A percentile compares a stretch with the other conserved stretches of the same genome.
Evolutionary conservation across 2,888 invertebrate genomes (phyloP).

Genomic region (Cyaniris semiargus): DNA sequence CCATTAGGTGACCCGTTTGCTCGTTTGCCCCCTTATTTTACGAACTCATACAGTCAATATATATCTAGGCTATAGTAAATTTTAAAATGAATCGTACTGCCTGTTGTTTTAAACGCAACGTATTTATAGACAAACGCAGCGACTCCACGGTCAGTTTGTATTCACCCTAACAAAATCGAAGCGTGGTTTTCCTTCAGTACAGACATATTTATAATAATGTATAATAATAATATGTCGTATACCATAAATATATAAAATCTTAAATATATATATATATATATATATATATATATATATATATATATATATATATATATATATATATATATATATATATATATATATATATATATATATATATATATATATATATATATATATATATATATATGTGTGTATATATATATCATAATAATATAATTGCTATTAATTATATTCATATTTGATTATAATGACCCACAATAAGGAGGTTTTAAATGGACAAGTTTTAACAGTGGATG

Average conservation of each 20-base stretch:
- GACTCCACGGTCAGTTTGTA: background rate
- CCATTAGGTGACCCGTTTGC: no score
- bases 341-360: no score
- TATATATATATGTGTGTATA: no score
- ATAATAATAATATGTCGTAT: background rate
- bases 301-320: no score
- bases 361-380: no score
- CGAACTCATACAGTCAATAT: no score
- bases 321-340: no score
- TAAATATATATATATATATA: no score
- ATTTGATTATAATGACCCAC: slow-evolving; percentile 7
- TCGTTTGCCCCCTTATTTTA: no score
- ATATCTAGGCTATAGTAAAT: background rate
- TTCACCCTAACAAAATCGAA: background rate
- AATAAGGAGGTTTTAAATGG: slow-evolving; percentile 2
- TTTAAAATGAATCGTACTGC: background rate
- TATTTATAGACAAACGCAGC: background rate
- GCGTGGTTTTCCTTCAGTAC: background rate
- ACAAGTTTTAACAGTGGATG: slow-evolving; percentile 10
- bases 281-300: no score
- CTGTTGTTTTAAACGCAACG: background rate
- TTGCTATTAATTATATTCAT: background rate
- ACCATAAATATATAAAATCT: background rate
- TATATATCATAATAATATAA: background rate
- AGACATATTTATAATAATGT: background rate